Evolutionary conservation across 2,888 invertebrate genomes (phyloP).

Genomic region (Hemithea aestivaria): DNA sequence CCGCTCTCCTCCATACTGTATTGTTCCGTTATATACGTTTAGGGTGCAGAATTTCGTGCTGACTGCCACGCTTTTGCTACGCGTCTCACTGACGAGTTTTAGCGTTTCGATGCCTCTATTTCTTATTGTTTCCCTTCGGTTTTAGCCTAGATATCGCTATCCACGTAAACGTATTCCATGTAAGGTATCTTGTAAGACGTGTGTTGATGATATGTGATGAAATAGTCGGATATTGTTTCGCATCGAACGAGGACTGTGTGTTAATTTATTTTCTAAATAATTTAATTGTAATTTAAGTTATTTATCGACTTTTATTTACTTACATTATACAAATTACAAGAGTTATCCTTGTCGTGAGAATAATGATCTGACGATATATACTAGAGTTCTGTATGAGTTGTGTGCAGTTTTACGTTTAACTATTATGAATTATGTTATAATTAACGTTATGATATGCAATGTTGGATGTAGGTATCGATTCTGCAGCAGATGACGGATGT

Average conservation of each 20-base stretch:
- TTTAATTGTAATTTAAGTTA: slow-evolving; percentile 68
- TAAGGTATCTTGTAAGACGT: slow-evolving; percentile 69
- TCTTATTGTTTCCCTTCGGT: slow-evolving; percentile 50
- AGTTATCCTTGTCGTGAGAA: slow-evolving; percentile 47
- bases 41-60: slow-evolving; percentile 75
- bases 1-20: slow-evolving; percentile 31
- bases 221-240: slow-evolving; percentile 64
- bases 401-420: slow-evolving; percentile 52
- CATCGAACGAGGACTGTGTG: slow-evolving; percentile 74
- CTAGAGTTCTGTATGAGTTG: slow-evolving; percentile 46
- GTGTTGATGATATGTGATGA: slow-evolving; percentile 62
- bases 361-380: slow-evolving; percentile 59
- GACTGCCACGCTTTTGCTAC: slow-evolving; percentile 73
- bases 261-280: slow-evolving; percentile 72
- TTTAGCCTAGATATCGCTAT: slow-evolving; percentile 60
- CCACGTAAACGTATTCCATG: slow-evolving; percentile 71
- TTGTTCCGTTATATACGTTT: slow-evolving; percentile 63
- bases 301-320: slow-evolving; percentile 64
- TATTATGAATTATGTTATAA: slow-evolving; percentile 36
- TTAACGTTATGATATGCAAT: slow-evolving; percentile 37
- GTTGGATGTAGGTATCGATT: slow-evolving; percentile 52
- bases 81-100: slow-evolving; percentile 66
- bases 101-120: slow-evolving; percentile 46
- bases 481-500: too few species aligned
- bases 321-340: slow-evolving; percentile 46